Percentiles rank a stretch among this genome's conserved stretches.
Evolutionary conservation across 2,888 invertebrate species (phyloP).

Genomic region (Neuroscelio doddi): DNA sequence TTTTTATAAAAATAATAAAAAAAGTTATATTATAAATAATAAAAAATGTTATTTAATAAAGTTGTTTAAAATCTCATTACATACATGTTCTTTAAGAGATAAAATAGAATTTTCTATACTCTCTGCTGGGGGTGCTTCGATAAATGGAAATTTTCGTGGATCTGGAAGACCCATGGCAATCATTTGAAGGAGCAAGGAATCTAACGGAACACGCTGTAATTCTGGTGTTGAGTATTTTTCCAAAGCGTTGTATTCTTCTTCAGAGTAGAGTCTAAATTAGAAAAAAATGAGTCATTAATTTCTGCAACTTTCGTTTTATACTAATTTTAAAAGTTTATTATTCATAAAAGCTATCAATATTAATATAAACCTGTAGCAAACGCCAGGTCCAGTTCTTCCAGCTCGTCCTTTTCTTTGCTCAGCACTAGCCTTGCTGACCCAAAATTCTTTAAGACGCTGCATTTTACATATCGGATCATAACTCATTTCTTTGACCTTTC

Average conservation of each 20-base stretch:
- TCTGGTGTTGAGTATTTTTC: constrained; percentile 93
- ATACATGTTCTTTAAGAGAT: constrained; percentile 88
- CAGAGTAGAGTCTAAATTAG: constrained; percentile 82
- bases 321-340: constrained; percentile 2
- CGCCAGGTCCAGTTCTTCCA: constrained; percentile 95
- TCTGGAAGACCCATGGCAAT: constrained; percentile 94
- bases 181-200: constrained; percentile 93
- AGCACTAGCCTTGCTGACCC: constrained; percentile 97
- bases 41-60: too few species aligned
- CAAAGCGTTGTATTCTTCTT: constrained; percentile 85
- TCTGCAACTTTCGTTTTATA: neutral
- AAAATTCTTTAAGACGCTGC: constrained; percentile 93
- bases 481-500: constrained; percentile 98
- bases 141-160: constrained; percentile 92
- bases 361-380: constrained; percentile 79
- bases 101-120: constrained; percentile 90
- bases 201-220: constrained; percentile 93
- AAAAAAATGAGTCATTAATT: constrained; percentile 5
- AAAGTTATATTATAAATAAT: constrained; percentile 17
- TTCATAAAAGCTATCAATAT: too few species aligned
- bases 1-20: too few species aligned
- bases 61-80: constrained; percentile 58
- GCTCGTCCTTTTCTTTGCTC: constrained; percentile 97
- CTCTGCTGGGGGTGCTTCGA: constrained; percentile 91
- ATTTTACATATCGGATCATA: constrained; percentile 93